Percentiles rank a stretch among this genome's conserved stretches.
phyloP scores from a whole-genome alignment of 2,888 invertebrate species.

The Andrena hattorfiana region DNA sequence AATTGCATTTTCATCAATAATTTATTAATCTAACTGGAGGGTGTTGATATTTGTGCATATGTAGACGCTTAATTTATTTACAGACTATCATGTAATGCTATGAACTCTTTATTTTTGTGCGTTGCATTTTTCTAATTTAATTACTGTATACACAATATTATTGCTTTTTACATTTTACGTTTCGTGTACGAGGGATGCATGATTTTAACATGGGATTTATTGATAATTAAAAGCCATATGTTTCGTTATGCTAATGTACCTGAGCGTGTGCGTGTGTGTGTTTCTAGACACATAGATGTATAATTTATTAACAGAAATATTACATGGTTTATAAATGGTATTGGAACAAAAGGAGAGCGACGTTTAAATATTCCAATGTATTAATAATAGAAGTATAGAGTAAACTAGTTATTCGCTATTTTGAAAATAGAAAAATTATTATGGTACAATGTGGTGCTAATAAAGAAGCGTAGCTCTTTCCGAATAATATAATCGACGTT shows the following conservation, averaged over 20 bases:
- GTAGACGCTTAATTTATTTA: slow-evolving; percentile 2
- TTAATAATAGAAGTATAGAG: not conserved
- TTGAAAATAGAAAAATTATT: slow-evolving; percentile 41
- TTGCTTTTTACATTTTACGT: slow-evolving; percentile 5
- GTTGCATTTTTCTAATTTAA: not conserved
- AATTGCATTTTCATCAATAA: not conserved
- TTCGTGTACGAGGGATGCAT: slow-evolving; percentile 32
- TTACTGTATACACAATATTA: not conserved
- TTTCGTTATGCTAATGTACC: slow-evolving; percentile 18
- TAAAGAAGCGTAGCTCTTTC: slow-evolving; percentile 35
- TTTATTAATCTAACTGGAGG: not conserved
- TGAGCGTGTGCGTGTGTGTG: slow-evolving; percentile 7
- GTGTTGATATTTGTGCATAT: not conserved
- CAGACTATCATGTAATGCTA: not conserved
- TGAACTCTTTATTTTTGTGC: not conserved
- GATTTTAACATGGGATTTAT: slow-evolving; percentile 17
- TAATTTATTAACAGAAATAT: slow-evolving; percentile 38
- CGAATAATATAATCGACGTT: not conserved
- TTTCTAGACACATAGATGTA: slow-evolving; percentile 16
- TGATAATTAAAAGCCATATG: slow-evolving; percentile 18
- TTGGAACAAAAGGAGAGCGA: slow-evolving; percentile 58
- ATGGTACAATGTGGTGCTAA: slow-evolving; percentile 48
- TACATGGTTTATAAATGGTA: slow-evolving; percentile 55
- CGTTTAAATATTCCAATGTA: slow-evolving; percentile 1
- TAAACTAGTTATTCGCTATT: not conserved